Evolutionary conservation across 2,888 invertebrate genomes (phyloP).

Genomic region (Papilio elwesi): DNA sequence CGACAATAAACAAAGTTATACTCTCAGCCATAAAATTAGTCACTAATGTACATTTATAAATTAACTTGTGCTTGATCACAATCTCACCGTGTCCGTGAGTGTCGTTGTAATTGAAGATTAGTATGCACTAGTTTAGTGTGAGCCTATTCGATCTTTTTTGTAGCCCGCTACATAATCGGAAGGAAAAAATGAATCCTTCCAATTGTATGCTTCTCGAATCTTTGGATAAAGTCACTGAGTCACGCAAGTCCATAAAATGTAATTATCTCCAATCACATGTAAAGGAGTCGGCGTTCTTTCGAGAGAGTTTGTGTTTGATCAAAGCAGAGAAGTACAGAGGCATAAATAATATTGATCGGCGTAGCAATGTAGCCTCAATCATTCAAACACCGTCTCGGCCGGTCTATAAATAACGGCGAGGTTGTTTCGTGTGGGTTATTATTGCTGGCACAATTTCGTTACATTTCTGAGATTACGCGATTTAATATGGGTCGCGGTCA

Average conservation of each 20-base stretch:
- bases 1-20: too few species aligned
- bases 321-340: not conserved
- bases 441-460: slow-evolving; percentile 68
- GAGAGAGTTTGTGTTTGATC: not conserved
- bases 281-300: not conserved
- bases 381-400: slow-evolving; percentile 48
- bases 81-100: too few species aligned
- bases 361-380: slow-evolving; percentile 28
- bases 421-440: slow-evolving; percentile 72
- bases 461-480: slow-evolving; percentile 61
- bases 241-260: not conserved
- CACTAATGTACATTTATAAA: too few species aligned
- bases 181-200: too few species aligned
- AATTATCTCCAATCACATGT: not conserved
- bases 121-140: too few species aligned
- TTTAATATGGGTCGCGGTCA: slow-evolving; percentile 60
- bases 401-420: slow-evolving; percentile 71
- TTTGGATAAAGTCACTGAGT: too few species aligned
- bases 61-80: too few species aligned
- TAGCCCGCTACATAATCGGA: too few species aligned
- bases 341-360: not conserved
- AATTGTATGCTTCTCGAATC: too few species aligned
- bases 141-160: too few species aligned
- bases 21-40: too few species aligned
- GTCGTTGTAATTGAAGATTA: too few species aligned